These are phyloP conservation scores for Drosophila demipolita DNA, from an alignment of 2,888 invertebrate species.

Conservation along the genomic window DNA sequence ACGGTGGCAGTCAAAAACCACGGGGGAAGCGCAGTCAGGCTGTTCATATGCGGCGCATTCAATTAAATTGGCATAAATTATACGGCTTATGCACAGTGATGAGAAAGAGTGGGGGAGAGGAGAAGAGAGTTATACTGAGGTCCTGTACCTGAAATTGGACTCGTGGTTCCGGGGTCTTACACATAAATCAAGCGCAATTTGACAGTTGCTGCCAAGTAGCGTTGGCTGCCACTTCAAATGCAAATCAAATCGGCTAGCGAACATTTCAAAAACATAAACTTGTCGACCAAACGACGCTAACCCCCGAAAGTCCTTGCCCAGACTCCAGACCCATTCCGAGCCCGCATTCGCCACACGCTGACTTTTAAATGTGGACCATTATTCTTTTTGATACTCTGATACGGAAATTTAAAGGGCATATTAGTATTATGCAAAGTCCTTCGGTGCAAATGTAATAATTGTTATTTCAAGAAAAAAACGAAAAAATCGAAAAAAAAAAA, in stretches of 20 bases:
- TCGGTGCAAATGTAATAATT: neutral
- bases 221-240: constrained; percentile 60
- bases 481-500: neutral
- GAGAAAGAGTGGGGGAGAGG: constrained; percentile 18
- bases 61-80: constrained; percentile 82
- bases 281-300: constrained; percentile 36
- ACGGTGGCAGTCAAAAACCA: neutral
- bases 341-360: constrained; percentile 34
- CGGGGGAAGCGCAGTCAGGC: constrained; percentile 9
- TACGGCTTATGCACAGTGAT: constrained; percentile 48
- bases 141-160: constrained; percentile 25
- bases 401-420: neutral
- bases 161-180: neutral
- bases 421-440: neutral
- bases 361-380: constrained; percentile 39
- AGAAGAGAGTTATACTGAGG: neutral
- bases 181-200: constrained; percentile 67
- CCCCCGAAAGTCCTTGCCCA: constrained; percentile 10
- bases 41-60: constrained; percentile 60
- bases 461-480: neutral
- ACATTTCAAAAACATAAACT: constrained; percentile 60
- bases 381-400: neutral
- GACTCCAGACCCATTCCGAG: constrained; percentile 3
- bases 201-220: constrained; percentile 55
- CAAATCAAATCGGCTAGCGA: constrained; percentile 63